Base-by-base conservation (phyloP, 2,888 invertebrate species). In the Ecliptopera silaceata region DNA sequence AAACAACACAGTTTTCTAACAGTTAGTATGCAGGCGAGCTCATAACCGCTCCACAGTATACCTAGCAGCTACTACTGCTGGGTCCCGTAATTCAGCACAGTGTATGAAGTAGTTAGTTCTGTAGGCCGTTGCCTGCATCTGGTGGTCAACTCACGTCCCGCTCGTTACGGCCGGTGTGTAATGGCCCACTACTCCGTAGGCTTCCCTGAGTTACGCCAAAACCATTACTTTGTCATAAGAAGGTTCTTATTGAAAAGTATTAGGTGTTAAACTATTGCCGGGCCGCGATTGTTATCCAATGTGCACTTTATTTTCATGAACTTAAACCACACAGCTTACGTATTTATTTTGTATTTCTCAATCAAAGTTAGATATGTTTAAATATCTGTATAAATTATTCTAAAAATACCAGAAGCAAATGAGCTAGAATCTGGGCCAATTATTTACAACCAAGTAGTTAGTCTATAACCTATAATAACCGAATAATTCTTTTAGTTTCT, bases 91-190 rank as follows among this genome's bases (percentile, higher is more conserved):
- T 4, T 29, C 13, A 17, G n/a, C 12, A 26, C 34, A 47, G 53
- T 11, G 20, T 12, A 47, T 0, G 1, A 10, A 34, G 41, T n/a
- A 47, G 41, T 42, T 26, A 26, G 26, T 54, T 12, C 4, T 10
- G 0, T 3, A 18, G 17, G 43, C 29, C 17, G 36, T 13, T 13
- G 13, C 29, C 10, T 32, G 32, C 53, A 48, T 54, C 47, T 29
- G 47, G 44, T n/a, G 55, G 47, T 54, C 63, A 15, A 17, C 51
- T 51, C 64, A 64, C 64, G 64, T 64, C 43, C 38, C 38, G 53
- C 49, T 57, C 64, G 59, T 64, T 59, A 46, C 51, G 51, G 46
- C 36, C 32, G 41, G 55, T 50, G 56, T 52, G 52, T 57, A 55
- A 56, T 56, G 48, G 45, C 46, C 12, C 36, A 36, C 50, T 50